Base-by-base conservation (phyloP, 2,797 vertebrate species). In the Neosilurus hyrtlii region DNA sequence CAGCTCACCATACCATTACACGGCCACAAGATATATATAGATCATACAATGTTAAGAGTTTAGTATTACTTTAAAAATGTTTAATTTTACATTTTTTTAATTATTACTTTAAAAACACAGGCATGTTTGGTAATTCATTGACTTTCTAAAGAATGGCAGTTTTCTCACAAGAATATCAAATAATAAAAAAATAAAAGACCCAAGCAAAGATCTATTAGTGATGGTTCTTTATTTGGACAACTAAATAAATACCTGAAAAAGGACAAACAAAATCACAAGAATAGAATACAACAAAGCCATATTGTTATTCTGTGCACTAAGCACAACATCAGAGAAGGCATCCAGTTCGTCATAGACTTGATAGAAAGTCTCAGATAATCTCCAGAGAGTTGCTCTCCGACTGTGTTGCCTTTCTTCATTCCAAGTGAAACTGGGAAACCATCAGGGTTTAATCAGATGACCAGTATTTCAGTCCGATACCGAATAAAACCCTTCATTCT, bases 331-430 rank as follows among this genome's bases (percentile, higher is more conserved):
- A 37, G 78, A 81, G 68, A 85, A 89, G 86, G 82, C 88, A 89
- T 83, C 81, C 59, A 87, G 89, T 90, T 88, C 93, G 87, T 95
- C 94, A 95, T 91, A 79, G 90, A 94, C 93, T 90, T 85, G 43
- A 49, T 26, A 0, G 35, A 52, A 89, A 88, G 92, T 86, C 94
- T 95, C 94, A 92, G 93, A 87, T 82, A 20, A 83, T 89, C 74
- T 83, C n/a, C 65, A 67, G 84, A 79, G 87, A 75, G 83, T 80
- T 88, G n/a, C 80, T 83, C 59, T 83, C 80, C 84, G 83, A 81
- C 62, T 43, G 54, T 78, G 80, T 49, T 63, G 79, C 83, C 77
- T 86, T 74, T 86, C 82, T 73, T 81, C 65, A 77, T 84, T 52
- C 37, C 22, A 49, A 79, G 63, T 80, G 43, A 70, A 84, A 73